A percentile compares a stretch with the other conserved stretches of the same genome.
phyloP scores from a whole-genome alignment of 2,113 vertebrate genomes.

The Epinephelus cyanopodus region DNA sequence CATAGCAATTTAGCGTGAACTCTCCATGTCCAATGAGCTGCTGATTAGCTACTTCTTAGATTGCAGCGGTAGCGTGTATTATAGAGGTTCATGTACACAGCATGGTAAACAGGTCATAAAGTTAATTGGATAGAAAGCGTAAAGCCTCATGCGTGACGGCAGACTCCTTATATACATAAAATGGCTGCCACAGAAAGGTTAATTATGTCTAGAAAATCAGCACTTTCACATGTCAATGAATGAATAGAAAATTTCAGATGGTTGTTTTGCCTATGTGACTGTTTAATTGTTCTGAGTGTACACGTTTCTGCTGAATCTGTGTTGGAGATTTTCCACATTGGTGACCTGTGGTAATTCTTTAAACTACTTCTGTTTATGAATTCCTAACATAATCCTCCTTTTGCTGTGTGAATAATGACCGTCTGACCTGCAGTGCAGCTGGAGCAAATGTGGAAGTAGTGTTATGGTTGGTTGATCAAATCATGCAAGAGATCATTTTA shows the following conservation, averaged over 20 bases:
- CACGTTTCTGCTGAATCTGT: neutral
- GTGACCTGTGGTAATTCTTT: neutral
- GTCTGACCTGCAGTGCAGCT: too few relatives aligned
- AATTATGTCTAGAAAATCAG: conserved; percentile 5
- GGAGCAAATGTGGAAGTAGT: too few relatives aligned
- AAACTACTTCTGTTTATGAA: neutral
- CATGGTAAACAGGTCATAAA: conserved; percentile 3
- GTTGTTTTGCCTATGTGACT: neutral
- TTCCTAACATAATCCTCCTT: neutral
- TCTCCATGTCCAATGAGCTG: conserved; percentile 3
- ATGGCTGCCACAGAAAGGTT: conserved; percentile 25
- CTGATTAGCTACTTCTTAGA: conserved; percentile 24
- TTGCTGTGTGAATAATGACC: neutral
- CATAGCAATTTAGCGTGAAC: conserved; percentile 4
- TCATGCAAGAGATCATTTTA: neutral
- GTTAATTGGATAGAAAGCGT: conserved; percentile 29
- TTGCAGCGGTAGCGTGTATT: neutral
- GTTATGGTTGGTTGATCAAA: neutral
- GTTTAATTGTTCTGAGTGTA: neutral
- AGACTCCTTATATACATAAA: conserved; percentile 1
- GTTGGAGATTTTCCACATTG: neutral
- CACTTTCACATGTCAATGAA: conserved; percentile 7
- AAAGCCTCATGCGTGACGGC: neutral
- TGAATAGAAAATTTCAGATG: neutral
- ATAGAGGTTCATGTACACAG: neutral